Evolutionary conservation across 2,113 vertebrate genomes (phyloP).

Genomic region (Sprattus sprattus): DNA sequence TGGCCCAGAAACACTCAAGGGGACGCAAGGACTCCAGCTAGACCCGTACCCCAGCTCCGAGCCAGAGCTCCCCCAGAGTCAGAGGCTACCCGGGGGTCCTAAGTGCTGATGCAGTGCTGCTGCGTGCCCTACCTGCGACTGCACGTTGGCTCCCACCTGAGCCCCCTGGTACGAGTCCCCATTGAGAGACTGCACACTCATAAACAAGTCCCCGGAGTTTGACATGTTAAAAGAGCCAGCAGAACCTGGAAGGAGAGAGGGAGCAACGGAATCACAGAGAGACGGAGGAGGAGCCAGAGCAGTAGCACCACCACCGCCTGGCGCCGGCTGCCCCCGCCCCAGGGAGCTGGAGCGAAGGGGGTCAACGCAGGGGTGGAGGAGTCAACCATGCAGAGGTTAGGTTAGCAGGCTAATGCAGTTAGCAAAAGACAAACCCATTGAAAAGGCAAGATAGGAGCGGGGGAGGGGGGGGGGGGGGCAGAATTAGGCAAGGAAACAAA

Average conservation of each 20-base stretch:
- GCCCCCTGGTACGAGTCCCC: slow-evolving; percentile 99
- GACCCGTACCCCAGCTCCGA: not conserved
- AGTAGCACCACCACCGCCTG: slow-evolving; percentile 30
- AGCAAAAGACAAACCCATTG: slow-evolving; percentile 15
- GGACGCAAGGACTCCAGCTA: not conserved
- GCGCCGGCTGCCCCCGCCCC: not conserved
- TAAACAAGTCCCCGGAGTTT: slow-evolving; percentile 99
- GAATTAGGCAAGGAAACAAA: not conserved
- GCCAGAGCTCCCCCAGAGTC: not conserved
- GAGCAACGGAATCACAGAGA: slow-evolving; percentile 91
- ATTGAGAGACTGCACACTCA: slow-evolving; percentile 99
- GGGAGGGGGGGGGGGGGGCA: not conserved
- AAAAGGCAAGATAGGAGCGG: not conserved
- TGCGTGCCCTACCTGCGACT: slow-evolving; percentile 94
- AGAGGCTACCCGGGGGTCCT: not conserved
- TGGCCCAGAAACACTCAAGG: not conserved
- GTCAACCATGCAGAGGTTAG: slow-evolving; percentile 53
- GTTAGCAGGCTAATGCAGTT: slow-evolving; percentile 41
- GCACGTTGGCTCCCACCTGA: slow-evolving; percentile 99
- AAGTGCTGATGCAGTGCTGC: slow-evolving; percentile 36
- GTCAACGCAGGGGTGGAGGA: not conserved
- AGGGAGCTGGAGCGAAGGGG: not conserved
- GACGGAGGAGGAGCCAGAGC: slow-evolving; percentile 71
- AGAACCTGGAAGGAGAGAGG: slow-evolving; percentile 98
- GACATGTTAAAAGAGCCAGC: slow-evolving; percentile 99